Base-by-base conservation (phyloP, 2,113 vertebrate genomes). In the Oreocharis arfaki region DNA sequence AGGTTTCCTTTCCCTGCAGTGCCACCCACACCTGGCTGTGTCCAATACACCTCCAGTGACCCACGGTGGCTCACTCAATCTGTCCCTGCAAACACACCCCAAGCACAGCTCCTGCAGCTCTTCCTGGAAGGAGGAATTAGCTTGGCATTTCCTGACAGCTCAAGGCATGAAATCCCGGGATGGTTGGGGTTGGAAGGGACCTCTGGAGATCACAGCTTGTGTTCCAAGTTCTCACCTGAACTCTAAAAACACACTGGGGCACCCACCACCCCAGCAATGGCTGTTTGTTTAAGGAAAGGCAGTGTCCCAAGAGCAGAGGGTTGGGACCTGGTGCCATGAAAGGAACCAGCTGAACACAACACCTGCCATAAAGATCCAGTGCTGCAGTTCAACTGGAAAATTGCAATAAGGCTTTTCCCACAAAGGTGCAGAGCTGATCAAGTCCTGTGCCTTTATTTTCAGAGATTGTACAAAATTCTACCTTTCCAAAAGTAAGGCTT, bases 71-170 rank as follows among this genome's bases (percentile, higher is more conserved):
- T 68, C 78, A 83, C 50, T 26, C 65, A 67, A 94, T 71, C 41
- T 69, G 56, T n/a, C 64, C 59, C 71, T 65, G 37, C 23, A 70
- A 83, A 82, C 57, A 80, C 65, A 53, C 46, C 52, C 42, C 60
- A 47, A n/a, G 39, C 55, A 44, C 35, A 75, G 79, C 32, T 75
- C 68, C 75, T 47, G 22, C 59, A 60, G 6, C 46, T 77, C 63
- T 37, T 30, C 21, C 70, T 26, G 7, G 9, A 11, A 44, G 33
- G 0, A 73, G 35, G 32, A 77, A 35, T 0, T 71, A 33, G 5
- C 64, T 71, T 75, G 68, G n/a, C 67, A 75, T n/a, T n/a, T n/a
- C n/a, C n/a, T n/a, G n/a, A n/a, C n/a, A n/a, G n/a, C n/a, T n/a
- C n/a, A n/a, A n/a, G n/a, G n/a, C n/a, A n/a, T n/a, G n/a, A n/a